Evolutionary conservation across 2,888 invertebrate genomes (phyloP).

Genomic region (Stenodera caucasica): DNA sequence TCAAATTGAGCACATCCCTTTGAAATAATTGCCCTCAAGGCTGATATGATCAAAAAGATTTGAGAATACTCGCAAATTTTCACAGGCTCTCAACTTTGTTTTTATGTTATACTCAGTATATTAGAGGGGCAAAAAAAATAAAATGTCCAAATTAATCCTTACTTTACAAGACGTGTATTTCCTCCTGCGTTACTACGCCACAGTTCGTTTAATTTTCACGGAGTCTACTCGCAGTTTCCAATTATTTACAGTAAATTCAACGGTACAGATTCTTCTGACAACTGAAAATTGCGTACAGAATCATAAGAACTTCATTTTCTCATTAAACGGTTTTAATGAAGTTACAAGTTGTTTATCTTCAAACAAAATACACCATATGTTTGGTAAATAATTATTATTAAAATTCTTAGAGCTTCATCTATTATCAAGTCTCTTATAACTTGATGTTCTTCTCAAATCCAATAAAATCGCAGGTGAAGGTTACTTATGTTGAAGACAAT

Average conservation of each 20-base stretch:
- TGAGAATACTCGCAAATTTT: no score
- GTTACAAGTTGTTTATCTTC: not conserved
- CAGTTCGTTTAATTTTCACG: not conserved
- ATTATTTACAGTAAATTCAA: not conserved
- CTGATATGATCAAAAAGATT: no score
- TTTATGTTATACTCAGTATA: no score
- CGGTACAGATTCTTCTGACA: not conserved
- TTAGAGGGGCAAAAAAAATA: no score
- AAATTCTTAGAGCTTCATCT: not conserved
- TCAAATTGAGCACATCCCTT: no score
- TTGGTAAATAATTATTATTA: no score
- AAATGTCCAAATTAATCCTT: no score
- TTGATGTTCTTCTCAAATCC: not conserved
- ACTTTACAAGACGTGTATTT: not conserved
- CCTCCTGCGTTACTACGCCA: not conserved
- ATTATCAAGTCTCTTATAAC: not conserved
- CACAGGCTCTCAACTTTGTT: no score
- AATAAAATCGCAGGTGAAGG: not conserved
- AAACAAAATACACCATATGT: no score
- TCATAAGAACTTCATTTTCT: conserved; percentile 8
- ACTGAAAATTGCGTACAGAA: not conserved
- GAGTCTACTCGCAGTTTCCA: not conserved
- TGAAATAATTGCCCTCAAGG: no score
- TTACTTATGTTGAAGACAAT: not conserved
- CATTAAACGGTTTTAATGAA: conserved; percentile 6